These are phyloP conservation scores for Schizopygopsis malacanthus DNA, from an alignment of 2,797 vertebrate genomes.

Conservation along the genomic window DNA sequence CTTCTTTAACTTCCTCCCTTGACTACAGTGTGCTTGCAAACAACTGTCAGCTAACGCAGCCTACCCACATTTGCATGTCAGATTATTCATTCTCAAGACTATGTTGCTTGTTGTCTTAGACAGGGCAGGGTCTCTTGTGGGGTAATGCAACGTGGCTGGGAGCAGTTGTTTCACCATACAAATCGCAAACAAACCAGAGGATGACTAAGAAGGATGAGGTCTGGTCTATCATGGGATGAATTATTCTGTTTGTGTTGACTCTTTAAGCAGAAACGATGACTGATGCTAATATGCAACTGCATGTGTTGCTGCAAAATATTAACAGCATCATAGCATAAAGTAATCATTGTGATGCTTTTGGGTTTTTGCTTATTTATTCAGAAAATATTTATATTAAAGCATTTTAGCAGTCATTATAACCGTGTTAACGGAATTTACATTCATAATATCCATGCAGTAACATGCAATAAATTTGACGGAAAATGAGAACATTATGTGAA, in stretches of 20 bases:
- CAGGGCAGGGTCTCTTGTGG: constrained; percentile 8
- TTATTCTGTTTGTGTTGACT: constrained; percentile 37
- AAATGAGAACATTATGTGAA: background rate
- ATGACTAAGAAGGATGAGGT: constrained; percentile 40
- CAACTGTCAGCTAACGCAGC: constrained; percentile 20
- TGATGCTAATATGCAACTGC: constrained; percentile 4
- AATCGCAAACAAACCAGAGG: constrained; percentile 32
- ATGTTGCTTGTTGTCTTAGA: constrained; percentile 34
- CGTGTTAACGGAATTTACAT: background rate
- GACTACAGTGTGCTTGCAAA: background rate
- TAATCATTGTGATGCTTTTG: background rate
- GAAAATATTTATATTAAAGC: background rate
- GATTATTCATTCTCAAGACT: constrained; percentile 37
- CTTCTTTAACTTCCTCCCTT: constrained; percentile 50
- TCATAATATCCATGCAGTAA: background rate
- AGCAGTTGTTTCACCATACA: constrained; percentile 23
- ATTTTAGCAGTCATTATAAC: background rate
- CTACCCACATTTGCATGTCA: constrained; percentile 23
- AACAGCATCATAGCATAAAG: background rate
- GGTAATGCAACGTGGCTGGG: constrained; percentile 23
- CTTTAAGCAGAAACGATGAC: constrained; percentile 26
- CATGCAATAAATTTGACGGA: background rate
- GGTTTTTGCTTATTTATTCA: background rate
- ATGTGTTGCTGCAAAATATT: constrained; percentile 12
- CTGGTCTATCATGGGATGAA: constrained; percentile 27